Conservation (phyloP, 2,113 vertebrate genomes). For the Melanerpes formicivorus region DNA sequence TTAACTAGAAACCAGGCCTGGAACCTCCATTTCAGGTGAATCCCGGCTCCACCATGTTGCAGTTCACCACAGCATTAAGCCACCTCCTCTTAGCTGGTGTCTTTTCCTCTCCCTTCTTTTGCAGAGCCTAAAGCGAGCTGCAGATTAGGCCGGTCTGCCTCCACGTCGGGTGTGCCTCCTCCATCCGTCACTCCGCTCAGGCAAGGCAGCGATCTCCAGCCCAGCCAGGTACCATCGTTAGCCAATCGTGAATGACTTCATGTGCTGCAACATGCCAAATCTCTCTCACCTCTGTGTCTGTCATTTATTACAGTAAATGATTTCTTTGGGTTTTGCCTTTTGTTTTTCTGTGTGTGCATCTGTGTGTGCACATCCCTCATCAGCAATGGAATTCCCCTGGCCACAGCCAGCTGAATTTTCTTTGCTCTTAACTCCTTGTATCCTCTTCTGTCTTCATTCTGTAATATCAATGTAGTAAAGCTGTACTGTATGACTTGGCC, state of each 20-base stretch:
- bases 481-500: constrained; percentile 71
- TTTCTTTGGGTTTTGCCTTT: constrained; percentile 57
- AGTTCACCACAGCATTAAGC: not conserved
- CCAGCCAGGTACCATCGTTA: constrained; percentile 92
- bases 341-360: constrained; percentile 45
- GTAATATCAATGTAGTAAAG: constrained; percentile 77
- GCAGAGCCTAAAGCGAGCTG: constrained; percentile 86
- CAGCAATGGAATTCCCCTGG: constrained; percentile 56
- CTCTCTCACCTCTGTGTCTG: constrained; percentile 80
- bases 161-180: constrained; percentile 92
- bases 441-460: constrained; percentile 80
- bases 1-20: not conserved
- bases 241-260: constrained; percentile 83
- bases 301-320: constrained; percentile 76
- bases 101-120: not conserved
- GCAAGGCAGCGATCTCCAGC: constrained; percentile 85
- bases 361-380: constrained; percentile 65
- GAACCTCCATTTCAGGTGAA: not conserved
- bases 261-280: constrained; percentile 82
- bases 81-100: not conserved
- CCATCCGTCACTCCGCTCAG: constrained; percentile 83
- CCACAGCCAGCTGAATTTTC: constrained; percentile 57
- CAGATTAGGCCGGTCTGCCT: constrained; percentile 91
- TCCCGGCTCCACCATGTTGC: not conserved
- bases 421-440: constrained; percentile 73